phyloP scores from a whole-genome alignment of 2,797 vertebrate species.

The Craterocephalus amniculus region DNA sequence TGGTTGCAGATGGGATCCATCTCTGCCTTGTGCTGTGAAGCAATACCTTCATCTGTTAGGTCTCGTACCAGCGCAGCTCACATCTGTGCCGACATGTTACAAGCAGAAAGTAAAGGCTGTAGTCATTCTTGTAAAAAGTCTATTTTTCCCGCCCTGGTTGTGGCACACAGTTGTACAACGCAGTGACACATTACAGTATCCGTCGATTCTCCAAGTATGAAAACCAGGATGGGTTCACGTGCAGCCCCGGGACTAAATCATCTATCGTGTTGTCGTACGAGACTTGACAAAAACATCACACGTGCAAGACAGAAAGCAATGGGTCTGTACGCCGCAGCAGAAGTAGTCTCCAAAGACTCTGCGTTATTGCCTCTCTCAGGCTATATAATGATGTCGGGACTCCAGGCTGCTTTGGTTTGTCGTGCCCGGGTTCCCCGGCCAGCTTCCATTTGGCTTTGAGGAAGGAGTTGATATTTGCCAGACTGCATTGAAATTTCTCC shows the following conservation, averaged over 20 bases:
- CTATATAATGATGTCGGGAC: conserved; percentile 82
- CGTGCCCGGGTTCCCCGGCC: conserved; percentile 71
- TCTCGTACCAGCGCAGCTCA: conserved; percentile 31
- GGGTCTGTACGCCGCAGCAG: conserved; percentile 71
- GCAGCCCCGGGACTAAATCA: conserved; percentile 64
- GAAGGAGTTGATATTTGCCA: conserved; percentile 75
- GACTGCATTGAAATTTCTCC: conserved; percentile 74
- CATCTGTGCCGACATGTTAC: conserved; percentile 49
- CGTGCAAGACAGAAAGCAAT: conserved; percentile 63
- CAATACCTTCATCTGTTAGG: conserved; percentile 55
- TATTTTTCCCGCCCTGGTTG: conserved; percentile 38
- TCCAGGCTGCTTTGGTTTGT: conserved; percentile 77
- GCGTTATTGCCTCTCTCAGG: conserved; percentile 83
- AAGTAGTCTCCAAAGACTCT: conserved; percentile 79
- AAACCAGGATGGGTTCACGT: conserved; percentile 60
- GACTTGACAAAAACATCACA: conserved; percentile 68
- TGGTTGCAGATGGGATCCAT: conserved; percentile 70
- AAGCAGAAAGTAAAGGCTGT: conserved; percentile 57
- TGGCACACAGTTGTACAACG: conserved; percentile 37
- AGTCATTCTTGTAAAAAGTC: conserved; percentile 25
- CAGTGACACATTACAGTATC: conserved; percentile 57
- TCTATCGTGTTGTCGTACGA: conserved; percentile 74
- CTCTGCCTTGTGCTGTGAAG: conserved; percentile 43
- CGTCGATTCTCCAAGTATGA: conserved; percentile 62
- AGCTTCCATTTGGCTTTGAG: conserved; percentile 73